Evolutionary conservation across 2,888 invertebrate species (phyloP).

Genomic region (Phanerotoma sp.): DNA sequence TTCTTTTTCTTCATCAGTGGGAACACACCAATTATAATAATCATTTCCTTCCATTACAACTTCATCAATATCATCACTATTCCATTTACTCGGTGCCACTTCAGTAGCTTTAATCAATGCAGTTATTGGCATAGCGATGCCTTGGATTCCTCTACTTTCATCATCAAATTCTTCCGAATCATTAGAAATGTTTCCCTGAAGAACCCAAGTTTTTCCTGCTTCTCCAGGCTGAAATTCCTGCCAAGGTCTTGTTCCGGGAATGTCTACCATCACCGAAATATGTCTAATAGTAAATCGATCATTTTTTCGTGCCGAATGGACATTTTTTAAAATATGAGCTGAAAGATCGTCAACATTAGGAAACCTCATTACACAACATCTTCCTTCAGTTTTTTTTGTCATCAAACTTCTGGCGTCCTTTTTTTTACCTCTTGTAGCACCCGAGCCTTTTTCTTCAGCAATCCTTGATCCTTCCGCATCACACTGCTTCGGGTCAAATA

Average conservation of each 20-base stretch:
- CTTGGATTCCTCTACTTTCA: slow-evolving; percentile 56
- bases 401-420: slow-evolving; percentile 22
- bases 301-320: slow-evolving; percentile 41
- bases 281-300: slow-evolving; percentile 45
- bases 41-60: slow-evolving; percentile 55
- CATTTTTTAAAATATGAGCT: slow-evolving; percentile 38
- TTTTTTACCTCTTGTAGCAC: slow-evolving; percentile 18
- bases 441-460: slow-evolving; percentile 44
- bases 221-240: slow-evolving; percentile 43
- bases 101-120: slow-evolving; percentile 52
- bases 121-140: slow-evolving; percentile 56
- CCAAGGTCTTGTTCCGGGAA: slow-evolving; percentile 47
- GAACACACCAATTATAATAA: slow-evolving; percentile 54
- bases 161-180: slow-evolving; percentile 46
- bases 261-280: slow-evolving; percentile 41
- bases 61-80: slow-evolving; percentile 54
- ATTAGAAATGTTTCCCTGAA: slow-evolving; percentile 43
- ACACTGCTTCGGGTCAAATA: slow-evolving; percentile 64
- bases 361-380: slow-evolving; percentile 47
- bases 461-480: slow-evolving; percentile 43
- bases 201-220: slow-evolving; percentile 45
- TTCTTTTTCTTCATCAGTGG: slow-evolving; percentile 38
- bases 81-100: slow-evolving; percentile 48
- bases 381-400: slow-evolving; percentile 39
- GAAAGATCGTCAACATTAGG: slow-evolving; percentile 36